A percentile compares a stretch with the other conserved stretches of the same genome.
Conservation (phyloP, 1,140 invertebrate genomes). For the Hyles euphorbiae region DNA sequence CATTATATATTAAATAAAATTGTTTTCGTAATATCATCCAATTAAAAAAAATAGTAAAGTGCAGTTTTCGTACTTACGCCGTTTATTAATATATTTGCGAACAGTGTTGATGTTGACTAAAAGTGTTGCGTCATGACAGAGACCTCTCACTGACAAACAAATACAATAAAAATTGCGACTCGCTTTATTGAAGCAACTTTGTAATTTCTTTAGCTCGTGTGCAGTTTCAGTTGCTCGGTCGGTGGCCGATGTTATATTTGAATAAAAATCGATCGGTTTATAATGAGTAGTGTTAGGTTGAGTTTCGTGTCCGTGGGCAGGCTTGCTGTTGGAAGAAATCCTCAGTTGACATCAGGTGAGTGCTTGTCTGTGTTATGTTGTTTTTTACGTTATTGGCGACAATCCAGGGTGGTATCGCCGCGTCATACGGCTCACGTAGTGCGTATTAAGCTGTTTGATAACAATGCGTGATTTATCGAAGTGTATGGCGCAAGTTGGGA, state of each 20-base stretch:
- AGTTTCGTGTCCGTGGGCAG: conserved; percentile 64
- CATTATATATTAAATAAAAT: conserved; percentile 59
- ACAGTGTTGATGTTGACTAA: conserved; percentile 66
- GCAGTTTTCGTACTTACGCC: conserved; percentile 53
- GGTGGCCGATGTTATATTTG: conserved; percentile 54
- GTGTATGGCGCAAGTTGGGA: neutral
- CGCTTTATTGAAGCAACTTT: conserved; percentile 47
- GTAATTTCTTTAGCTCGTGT: conserved; percentile 55
- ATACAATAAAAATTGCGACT: conserved; percentile 67
- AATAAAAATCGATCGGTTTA: conserved; percentile 29
- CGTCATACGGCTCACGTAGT: conserved; percentile 15
- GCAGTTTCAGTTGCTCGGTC: conserved; percentile 39
- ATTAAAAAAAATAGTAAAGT: conserved; percentile 55
- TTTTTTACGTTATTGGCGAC: conserved; percentile 44
- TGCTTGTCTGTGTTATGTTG: conserved; percentile 28
- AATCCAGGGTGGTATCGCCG: conserved; percentile 50
- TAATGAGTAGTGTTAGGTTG: conserved; percentile 67
- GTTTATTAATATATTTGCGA: conserved; percentile 39
- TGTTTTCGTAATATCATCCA: conserved; percentile 50
- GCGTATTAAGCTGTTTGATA: conserved; percentile 54
- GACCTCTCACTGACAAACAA: conserved; percentile 72
- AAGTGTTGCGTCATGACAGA: conserved; percentile 74
- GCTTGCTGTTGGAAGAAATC: conserved; percentile 63
- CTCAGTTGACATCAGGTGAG: conserved; percentile 65
- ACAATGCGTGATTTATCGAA: conserved; percentile 40